Evolutionary conservation across 2,888 invertebrate genomes (phyloP).

Genomic region (Hypercompe scribonia): DNA sequence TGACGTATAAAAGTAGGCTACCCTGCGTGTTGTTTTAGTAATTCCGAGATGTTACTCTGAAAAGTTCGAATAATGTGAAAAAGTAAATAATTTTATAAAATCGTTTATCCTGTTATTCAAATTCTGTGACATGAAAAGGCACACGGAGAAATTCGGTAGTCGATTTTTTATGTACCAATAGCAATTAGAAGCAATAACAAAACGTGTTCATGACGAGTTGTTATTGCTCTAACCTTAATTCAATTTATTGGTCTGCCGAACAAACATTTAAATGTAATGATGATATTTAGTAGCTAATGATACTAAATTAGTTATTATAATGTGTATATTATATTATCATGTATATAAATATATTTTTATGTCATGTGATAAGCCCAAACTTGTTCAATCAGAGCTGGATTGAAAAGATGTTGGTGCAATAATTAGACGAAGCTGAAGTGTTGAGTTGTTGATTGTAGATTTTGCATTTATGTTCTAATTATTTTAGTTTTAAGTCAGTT

Average conservation of each 20-base stretch:
- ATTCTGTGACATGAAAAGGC: no score
- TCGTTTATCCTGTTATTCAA: neutral
- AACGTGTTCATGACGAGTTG: neutral
- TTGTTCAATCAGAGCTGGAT: neutral
- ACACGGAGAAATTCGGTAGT: no score
- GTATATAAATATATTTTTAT: neutral
- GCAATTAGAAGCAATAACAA: neutral
- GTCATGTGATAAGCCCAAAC: neutral
- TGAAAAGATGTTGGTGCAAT: neutral
- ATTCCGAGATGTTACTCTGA: neutral
- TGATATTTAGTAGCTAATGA: neutral
- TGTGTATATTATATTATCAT: neutral
- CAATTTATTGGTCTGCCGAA: neutral
- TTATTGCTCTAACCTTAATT: neutral
- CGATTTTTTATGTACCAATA: neutral
- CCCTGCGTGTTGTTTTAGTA: no score
- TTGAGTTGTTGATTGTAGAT: constrained; percentile 67
- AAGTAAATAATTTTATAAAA: neutral
- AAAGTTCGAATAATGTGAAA: neutral
- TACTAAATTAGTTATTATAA: neutral
- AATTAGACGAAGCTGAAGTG: constrained; percentile 57
- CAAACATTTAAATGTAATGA: no score
- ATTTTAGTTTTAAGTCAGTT: constrained; percentile 73
- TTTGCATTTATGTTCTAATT: constrained; percentile 75
- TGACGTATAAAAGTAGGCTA: no score